A percentile compares a stretch with the other conserved stretches of the same genome.
Evolutionary conservation across 2,797 vertebrate genomes (phyloP).

Genomic region (Babyrousa celebensis): DNA sequence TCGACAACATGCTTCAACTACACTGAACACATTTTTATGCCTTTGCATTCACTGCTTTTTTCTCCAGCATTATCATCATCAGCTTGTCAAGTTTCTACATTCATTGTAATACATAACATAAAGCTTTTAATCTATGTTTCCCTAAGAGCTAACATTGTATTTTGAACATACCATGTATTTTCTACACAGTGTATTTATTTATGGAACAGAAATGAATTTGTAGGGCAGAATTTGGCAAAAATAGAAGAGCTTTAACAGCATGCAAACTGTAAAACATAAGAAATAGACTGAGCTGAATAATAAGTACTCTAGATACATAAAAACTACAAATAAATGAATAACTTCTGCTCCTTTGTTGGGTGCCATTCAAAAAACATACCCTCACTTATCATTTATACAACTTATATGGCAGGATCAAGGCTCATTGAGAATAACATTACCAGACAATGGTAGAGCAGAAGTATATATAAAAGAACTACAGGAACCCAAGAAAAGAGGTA

Average conservation of each 20-base stretch:
- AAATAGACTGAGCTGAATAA: neutral
- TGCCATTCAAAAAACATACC: constrained; percentile 8
- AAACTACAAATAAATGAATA: constrained; percentile 51
- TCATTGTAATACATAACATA: constrained; percentile 13
- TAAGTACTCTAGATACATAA: neutral
- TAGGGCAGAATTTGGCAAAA: neutral
- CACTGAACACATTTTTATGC: neutral
- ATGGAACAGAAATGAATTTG: constrained; percentile 18
- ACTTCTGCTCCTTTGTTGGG: neutral
- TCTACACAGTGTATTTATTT: constrained; percentile 28
- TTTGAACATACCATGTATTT: constrained; percentile 24
- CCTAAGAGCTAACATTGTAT: neutral
- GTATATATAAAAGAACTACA: neutral
- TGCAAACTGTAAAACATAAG: constrained; percentile 51
- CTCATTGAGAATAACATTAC: neutral
- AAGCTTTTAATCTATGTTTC: neutral
- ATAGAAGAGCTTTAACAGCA: neutral
- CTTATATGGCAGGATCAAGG: constrained; percentile 20
- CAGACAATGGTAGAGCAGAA: neutral
- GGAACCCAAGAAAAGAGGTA: neutral
- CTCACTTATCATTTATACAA: neutral
- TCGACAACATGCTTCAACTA: neutral
- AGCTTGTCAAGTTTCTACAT: neutral
- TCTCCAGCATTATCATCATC: neutral
- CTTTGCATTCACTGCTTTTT: neutral